phyloP scores from a whole-genome alignment of 30 jellyfish, hydroid and myxozoan genomes.

The Pseudorhiza aurosa region DNA sequence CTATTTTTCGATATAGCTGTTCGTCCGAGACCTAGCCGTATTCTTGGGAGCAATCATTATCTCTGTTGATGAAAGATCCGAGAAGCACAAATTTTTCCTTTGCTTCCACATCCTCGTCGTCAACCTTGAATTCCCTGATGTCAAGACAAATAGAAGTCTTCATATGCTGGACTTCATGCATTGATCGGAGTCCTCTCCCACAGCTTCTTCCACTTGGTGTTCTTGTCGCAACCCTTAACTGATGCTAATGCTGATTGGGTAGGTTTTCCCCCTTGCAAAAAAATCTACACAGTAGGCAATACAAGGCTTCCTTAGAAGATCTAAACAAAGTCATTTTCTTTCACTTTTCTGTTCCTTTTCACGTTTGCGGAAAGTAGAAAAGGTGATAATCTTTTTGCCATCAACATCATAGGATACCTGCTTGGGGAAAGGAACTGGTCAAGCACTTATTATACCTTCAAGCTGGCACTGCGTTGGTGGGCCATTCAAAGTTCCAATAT shows the following conservation, averaged over 20 bases:
- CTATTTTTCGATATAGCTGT: no score
- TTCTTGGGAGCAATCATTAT: no score
- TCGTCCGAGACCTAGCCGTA: no score
- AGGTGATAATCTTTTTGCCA: constrained; percentile 8
- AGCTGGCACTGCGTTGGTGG: constrained; percentile 16
- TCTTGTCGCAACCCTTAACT: constrained; percentile 63
- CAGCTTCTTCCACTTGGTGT: constrained; percentile 54
- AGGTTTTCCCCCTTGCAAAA: constrained; percentile 21
- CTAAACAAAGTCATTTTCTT: constrained; percentile 57
- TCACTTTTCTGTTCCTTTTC: constrained; percentile 47
- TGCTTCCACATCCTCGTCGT: no score
- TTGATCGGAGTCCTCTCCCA: constrained; percentile 46
- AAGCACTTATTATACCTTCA: constrained; percentile 19
- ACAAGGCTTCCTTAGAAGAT: constrained; percentile 45
- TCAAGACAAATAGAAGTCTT: constrained; percentile 47
- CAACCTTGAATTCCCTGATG: no score
- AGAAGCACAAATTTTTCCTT: no score
- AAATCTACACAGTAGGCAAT: constrained; percentile 51
- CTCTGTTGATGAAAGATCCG: no score
- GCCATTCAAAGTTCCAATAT: constrained; percentile 29
- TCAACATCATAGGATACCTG: background rate
- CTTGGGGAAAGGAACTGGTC: background rate
- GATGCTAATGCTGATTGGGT: constrained; percentile 44
- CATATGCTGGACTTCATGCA: constrained; percentile 22
- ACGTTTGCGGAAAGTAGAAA: constrained; percentile 37